These are phyloP conservation scores for Paramuricea clavata DNA, from an alignment of 92 coral and sea anemone species.

Conservation along the genomic window DNA sequence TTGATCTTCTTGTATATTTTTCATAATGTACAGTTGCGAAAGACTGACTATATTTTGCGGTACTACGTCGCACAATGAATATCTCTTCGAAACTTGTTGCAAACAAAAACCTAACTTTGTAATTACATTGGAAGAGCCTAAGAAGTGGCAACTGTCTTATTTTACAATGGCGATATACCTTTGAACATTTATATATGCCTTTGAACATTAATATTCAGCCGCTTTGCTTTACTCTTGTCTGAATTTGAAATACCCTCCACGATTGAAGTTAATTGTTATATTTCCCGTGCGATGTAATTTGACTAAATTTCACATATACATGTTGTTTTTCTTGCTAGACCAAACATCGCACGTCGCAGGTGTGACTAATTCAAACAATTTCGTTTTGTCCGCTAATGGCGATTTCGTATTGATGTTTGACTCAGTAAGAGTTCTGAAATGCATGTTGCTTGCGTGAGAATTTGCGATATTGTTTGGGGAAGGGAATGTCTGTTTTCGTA, in stretches of 20 bases:
- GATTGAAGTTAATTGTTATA: too few relatives aligned
- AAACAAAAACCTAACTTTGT: not conserved
- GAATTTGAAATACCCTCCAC: too few relatives aligned
- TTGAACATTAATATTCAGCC: not conserved
- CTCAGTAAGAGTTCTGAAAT: conserved; percentile 4
- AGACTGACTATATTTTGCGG: not conserved
- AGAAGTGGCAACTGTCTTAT: not conserved
- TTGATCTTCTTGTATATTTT: not conserved
- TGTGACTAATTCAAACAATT: conserved; percentile 28
- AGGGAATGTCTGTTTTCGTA: not conserved
- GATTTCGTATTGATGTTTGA: conserved; percentile 9
- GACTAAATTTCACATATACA: conserved; percentile 9
- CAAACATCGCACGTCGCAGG: not conserved
- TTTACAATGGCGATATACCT: not conserved
- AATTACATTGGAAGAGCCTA: not conserved
- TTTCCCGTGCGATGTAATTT: not conserved
- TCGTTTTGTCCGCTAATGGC: conserved; percentile 18
- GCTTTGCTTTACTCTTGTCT: not conserved
- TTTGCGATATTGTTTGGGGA: not conserved
- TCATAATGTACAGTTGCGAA: not conserved
- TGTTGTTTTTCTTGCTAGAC: conserved; percentile 27
- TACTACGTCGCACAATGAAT: not conserved
- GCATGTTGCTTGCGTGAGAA: conserved; percentile 16
- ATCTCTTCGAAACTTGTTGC: not conserved
- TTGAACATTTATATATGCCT: not conserved